Conservation (phyloP, 2,797 vertebrate genomes). For the Hydrocynus forskahlii region DNA sequence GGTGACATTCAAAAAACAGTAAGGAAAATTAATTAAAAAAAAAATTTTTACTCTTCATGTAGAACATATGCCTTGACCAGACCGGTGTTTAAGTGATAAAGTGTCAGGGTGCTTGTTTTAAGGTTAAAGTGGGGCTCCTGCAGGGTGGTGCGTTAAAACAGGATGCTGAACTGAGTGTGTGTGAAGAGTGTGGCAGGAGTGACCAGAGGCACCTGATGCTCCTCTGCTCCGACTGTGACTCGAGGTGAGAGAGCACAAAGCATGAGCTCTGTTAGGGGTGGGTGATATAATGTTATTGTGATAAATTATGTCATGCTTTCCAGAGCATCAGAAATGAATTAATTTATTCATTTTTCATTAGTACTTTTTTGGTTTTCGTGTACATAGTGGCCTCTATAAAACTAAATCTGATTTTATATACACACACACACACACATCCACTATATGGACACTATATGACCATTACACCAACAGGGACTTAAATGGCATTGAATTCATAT, state of each 20-base stretch:
- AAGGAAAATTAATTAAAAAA: neutral
- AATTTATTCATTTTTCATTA: no score
- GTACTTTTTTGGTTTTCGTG: no score
- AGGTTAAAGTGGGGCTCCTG: slow-evolving; percentile 78
- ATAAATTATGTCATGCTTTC: no score
- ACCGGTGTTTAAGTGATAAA: no score
- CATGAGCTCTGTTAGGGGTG: neutral
- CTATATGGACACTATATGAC: no score
- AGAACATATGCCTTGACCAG: slow-evolving; percentile 5
- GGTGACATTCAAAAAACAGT: slow-evolving; percentile 81
- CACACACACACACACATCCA: no score
- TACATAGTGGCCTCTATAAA: no score
- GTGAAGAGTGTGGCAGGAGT: slow-evolving; percentile 86
- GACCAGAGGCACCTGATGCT: slow-evolving; percentile 82
- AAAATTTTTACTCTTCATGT: no score
- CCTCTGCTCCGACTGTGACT: slow-evolving; percentile 83
- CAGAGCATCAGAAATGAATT: no score
- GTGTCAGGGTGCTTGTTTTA: neutral
- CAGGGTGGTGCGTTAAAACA: slow-evolving; percentile 54
- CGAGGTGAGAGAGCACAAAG: slow-evolving; percentile 75
- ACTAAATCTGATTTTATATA: no score
- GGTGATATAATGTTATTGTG: neutral
- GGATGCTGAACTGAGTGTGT: slow-evolving; percentile 75
- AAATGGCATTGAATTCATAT: no score
- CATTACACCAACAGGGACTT: no score